Percentiles rank a stretch among this genome's conserved stretches.
Evolutionary conservation across 2,113 vertebrate species (phyloP).

Genomic region (Catharus bicknelli): DNA sequence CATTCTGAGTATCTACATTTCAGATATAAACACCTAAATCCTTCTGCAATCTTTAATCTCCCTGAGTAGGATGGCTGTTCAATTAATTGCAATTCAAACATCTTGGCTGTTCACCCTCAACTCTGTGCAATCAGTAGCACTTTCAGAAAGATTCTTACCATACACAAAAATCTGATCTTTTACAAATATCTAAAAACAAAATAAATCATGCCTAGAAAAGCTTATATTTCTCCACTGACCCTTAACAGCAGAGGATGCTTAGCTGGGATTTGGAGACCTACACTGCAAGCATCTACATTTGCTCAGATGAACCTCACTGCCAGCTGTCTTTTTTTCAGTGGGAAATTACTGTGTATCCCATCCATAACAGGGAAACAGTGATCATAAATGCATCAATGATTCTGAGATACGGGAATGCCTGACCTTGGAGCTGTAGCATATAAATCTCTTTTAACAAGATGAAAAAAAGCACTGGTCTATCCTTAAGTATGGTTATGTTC

Average conservation of each 20-base stretch:
- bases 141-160: neutral
- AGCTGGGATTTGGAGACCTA: neutral
- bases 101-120: neutral
- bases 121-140: neutral
- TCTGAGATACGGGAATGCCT: neutral
- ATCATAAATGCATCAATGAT: neutral
- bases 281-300: neutral
- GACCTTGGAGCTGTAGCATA: neutral
- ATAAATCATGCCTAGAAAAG: neutral
- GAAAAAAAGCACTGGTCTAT: neutral
- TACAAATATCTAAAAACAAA: neutral
- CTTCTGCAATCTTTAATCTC: neutral
- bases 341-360: neutral
- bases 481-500: neutral
- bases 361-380: neutral
- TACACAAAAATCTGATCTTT: neutral
- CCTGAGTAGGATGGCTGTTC: neutral
- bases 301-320: neutral
- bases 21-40: slow-evolving; percentile 15
- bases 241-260: neutral
- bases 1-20: neutral
- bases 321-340: neutral
- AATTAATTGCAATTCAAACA: neutral
- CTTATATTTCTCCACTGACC: neutral
- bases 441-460: neutral